Evolutionary conservation across 1,140 invertebrate genomes (phyloP).

Genomic region (Ceratosolen fusciceps): DNA sequence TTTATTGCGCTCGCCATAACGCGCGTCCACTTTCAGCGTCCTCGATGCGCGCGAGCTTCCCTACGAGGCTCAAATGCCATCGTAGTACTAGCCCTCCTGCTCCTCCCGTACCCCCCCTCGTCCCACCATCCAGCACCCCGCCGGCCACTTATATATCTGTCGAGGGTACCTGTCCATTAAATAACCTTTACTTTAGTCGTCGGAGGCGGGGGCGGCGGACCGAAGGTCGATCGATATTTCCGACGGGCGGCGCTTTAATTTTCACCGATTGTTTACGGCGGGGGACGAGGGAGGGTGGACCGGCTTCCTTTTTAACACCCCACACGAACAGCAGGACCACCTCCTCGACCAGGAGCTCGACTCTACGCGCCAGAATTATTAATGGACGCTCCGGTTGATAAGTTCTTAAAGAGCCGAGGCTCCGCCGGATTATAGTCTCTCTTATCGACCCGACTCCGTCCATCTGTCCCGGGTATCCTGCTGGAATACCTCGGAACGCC

Average conservation of each 20-base stretch:
- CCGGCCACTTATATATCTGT: background rate
- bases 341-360: background rate
- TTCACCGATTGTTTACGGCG: background rate
- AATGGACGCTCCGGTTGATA: background rate
- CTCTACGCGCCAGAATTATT: background rate
- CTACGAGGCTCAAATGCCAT: no score
- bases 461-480: no score
- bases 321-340: no score
- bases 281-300: no score
- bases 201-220: background rate
- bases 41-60: background rate
- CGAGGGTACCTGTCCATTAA: constrained; percentile 15
- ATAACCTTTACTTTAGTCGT: constrained; percentile 11
- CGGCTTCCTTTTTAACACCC: background rate
- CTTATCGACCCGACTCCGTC: no score
- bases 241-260: background rate
- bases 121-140: no score
- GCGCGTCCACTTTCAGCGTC: constrained; percentile 9
- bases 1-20: constrained; percentile 47
- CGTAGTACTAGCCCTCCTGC: no score
- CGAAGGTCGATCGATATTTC: constrained; percentile 20
- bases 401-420: background rate
- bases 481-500: background rate
- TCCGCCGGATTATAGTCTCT: no score
- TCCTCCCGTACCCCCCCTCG: no score